A percentile compares a stretch with the other conserved stretches of the same genome.
Evolutionary conservation across 2,113 vertebrate genomes (phyloP).

Genomic region (Leuciscus idus): DNA sequence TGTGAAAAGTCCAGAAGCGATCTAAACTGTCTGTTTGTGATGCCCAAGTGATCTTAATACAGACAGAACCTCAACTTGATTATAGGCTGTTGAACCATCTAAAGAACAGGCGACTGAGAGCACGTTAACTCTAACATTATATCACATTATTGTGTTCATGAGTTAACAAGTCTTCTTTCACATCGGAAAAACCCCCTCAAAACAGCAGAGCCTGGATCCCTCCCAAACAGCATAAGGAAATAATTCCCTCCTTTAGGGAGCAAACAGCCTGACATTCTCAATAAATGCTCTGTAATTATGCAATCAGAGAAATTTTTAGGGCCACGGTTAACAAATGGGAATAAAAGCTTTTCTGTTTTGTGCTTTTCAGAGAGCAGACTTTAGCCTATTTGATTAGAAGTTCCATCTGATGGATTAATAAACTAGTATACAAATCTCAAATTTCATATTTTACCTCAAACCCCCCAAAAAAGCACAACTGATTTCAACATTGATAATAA

Average conservation of each 20-base stretch:
- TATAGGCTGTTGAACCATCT: background rate
- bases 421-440: background rate
- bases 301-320: constrained; percentile 15
- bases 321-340: background rate
- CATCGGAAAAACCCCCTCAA: background rate
- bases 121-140: background rate
- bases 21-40: background rate
- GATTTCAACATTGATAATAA: background rate
- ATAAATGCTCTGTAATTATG: constrained; percentile 27
- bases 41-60: no score
- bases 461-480: background rate
- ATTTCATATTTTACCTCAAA: background rate
- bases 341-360: constrained; percentile 12
- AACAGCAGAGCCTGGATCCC: background rate
- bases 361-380: background rate
- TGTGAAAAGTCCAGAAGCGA: background rate
- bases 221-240: constrained; percentile 38
- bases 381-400: background rate
- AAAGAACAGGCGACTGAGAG: background rate
- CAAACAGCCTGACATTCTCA: constrained; percentile 37
- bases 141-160: background rate
- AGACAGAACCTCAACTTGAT: background rate
- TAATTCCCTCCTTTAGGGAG: constrained; percentile 22
- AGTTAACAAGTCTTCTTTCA: background rate
- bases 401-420: background rate